Conservation (phyloP, 2,113 vertebrate species). For the Hepsetus odoe region DNA sequence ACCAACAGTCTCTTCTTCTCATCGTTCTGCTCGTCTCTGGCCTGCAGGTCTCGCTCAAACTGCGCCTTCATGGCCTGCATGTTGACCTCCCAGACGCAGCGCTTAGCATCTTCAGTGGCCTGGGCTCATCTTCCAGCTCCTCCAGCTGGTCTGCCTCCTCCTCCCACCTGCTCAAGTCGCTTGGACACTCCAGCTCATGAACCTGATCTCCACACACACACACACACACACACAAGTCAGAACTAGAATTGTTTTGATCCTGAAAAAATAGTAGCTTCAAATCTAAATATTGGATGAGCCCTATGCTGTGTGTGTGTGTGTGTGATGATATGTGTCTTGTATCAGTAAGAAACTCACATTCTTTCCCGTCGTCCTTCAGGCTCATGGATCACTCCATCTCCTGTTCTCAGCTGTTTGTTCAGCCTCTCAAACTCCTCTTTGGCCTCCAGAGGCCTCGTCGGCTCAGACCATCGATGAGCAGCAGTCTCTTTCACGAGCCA, state of each 20-base stretch:
- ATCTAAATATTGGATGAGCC: too few relatives aligned
- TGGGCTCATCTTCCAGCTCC: conserved; percentile 97
- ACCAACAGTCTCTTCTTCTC: conserved; percentile 94
- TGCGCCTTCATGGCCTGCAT: conserved; percentile 99
- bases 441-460: conserved; percentile 91
- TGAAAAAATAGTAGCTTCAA: neutral
- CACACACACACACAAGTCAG: neutral
- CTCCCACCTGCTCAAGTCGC: conserved; percentile 93
- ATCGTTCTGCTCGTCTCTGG: conserved; percentile 92
- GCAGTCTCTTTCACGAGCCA: conserved; percentile 93
- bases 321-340: too few relatives aligned
- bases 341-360: conserved; percentile 86
- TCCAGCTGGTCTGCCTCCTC: conserved; percentile 97
- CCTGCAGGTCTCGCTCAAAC: conserved; percentile 91
- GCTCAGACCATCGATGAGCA: conserved; percentile 89
- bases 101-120: conserved; percentile 95
- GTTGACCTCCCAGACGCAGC: conserved; percentile 96
- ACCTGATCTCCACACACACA: conserved; percentile 72
- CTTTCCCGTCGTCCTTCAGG: conserved; percentile 95
- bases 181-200: conserved; percentile 97
- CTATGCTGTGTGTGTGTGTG: too few relatives aligned
- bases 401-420: conserved; percentile 92
- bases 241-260: neutral
- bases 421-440: conserved; percentile 94
- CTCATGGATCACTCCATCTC: conserved; percentile 99